Evolutionary conservation across 2,888 invertebrate genomes (phyloP).

Genomic region (Thereva unica): DNA sequence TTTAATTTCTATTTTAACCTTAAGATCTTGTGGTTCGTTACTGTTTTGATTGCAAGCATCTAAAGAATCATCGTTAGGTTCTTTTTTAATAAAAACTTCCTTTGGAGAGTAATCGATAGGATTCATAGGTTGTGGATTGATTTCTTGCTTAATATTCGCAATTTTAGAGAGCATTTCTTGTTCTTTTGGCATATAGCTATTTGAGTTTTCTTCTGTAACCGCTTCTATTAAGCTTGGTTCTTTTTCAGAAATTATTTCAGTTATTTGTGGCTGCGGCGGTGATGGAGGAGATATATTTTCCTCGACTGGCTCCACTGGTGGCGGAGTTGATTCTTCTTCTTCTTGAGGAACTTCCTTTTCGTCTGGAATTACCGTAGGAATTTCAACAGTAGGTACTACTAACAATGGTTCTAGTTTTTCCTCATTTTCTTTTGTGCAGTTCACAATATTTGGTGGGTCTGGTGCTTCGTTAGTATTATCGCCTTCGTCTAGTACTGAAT

Average conservation of each 20-base stretch:
- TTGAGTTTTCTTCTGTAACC: slow-evolving; percentile 12
- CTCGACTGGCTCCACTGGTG: slow-evolving; percentile 48
- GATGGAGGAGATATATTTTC: slow-evolving; percentile 14
- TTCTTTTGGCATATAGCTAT: slow-evolving; percentile 49
- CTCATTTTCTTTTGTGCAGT: slow-evolving; percentile 57
- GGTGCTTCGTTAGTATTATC: slow-evolving; percentile 59
- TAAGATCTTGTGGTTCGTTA: slow-evolving; percentile 72
- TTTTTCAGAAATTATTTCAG: slow-evolving; percentile 24
- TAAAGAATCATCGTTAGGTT: slow-evolving; percentile 57
- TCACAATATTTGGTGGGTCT: slow-evolving; percentile 55
- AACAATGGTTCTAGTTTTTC: slow-evolving; percentile 51
- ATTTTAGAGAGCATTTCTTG: slow-evolving; percentile 57
- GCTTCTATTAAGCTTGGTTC: slow-evolving; percentile 13
- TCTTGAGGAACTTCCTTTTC: slow-evolving; percentile 47
- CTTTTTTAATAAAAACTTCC: slow-evolving; percentile 64
- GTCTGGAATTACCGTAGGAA: neutral
- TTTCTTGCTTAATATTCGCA: slow-evolving; percentile 57
- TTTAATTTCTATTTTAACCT: slow-evolving; percentile 71
- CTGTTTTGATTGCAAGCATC: slow-evolving; percentile 59
- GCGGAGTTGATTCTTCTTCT: slow-evolving; percentile 56
- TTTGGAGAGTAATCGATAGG: slow-evolving; percentile 64
- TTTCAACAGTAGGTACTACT: slow-evolving; percentile 10
- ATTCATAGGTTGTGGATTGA: slow-evolving; percentile 43
- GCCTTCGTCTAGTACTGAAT: slow-evolving; percentile 73
- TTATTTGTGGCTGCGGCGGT: slow-evolving; percentile 4